Evolutionary conservation across 2,113 vertebrate genomes (phyloP).

Genomic region (Piprites chloris): DNA sequence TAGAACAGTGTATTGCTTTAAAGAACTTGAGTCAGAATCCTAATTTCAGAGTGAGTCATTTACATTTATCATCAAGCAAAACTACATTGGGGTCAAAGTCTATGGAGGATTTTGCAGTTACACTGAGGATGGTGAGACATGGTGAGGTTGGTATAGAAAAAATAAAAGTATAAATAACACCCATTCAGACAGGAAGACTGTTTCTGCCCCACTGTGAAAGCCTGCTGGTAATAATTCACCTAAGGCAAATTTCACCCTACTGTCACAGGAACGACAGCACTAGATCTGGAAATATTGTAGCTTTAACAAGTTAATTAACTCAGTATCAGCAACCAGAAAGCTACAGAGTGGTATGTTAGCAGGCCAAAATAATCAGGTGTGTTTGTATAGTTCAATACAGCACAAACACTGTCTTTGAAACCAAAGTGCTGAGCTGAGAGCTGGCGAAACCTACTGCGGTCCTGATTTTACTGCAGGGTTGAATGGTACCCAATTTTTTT

Average conservation of each 20-base stretch:
- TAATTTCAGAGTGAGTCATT: constrained; percentile 43
- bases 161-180: not conserved
- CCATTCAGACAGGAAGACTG: not conserved
- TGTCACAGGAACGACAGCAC: not conserved
- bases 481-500: not conserved
- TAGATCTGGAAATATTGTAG: not conserved
- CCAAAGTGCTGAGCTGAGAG: not conserved
- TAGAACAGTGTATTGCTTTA: constrained; percentile 24
- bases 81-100: not conserved
- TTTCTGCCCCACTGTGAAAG: not conserved
- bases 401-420: not conserved
- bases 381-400: not conserved
- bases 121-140: not conserved
- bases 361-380: not conserved
- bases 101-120: constrained; percentile 4
- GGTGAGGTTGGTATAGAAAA: not conserved
- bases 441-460: not conserved
- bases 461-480: not conserved
- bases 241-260: not conserved
- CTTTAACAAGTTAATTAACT: not conserved
- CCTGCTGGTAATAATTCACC: not conserved
- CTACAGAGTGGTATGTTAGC: not conserved
- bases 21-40: constrained; percentile 48
- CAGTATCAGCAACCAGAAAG: not conserved
- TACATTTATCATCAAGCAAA: constrained; percentile 41